These are phyloP conservation scores for Melanocharis versteri DNA, from an alignment of 2,113 vertebrate species.

Conservation along the genomic window DNA sequence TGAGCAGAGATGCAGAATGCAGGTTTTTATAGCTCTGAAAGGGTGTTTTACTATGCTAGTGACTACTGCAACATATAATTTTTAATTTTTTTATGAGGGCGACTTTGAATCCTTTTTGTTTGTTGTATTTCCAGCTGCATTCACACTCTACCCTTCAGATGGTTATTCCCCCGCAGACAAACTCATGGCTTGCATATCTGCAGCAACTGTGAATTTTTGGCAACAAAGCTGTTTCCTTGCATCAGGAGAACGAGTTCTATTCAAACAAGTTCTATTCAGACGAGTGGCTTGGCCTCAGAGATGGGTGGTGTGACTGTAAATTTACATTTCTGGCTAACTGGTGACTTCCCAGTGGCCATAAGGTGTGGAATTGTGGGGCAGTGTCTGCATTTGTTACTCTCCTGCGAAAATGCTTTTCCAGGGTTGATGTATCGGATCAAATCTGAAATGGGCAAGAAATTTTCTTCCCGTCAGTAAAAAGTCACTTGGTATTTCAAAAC, in stretches of 20 bases:
- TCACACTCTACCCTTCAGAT: neutral
- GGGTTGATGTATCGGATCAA: neutral
- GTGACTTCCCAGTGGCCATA: neutral
- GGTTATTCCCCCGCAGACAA: neutral
- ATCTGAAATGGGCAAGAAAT: neutral
- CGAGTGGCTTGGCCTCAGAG: neutral
- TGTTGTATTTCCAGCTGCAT: neutral
- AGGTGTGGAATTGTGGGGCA: neutral
- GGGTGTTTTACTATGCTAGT: neutral
- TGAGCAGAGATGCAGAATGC: neutral
- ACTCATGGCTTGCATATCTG: neutral
- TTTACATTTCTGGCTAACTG: neutral
- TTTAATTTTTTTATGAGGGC: neutral
- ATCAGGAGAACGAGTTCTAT: neutral
- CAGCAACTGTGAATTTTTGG: neutral
- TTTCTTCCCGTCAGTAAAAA: neutral
- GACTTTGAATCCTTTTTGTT: neutral
- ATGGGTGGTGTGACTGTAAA: neutral
- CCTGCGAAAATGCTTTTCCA: neutral
- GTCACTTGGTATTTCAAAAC: neutral
- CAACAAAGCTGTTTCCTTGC: neutral
- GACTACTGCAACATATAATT: neutral
- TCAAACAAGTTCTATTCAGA: neutral
- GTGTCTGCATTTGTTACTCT: neutral
- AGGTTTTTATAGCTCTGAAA: neutral